Base-by-base conservation (phyloP, 2,888 invertebrate genomes). In the Drosophila anomalata region DNA sequence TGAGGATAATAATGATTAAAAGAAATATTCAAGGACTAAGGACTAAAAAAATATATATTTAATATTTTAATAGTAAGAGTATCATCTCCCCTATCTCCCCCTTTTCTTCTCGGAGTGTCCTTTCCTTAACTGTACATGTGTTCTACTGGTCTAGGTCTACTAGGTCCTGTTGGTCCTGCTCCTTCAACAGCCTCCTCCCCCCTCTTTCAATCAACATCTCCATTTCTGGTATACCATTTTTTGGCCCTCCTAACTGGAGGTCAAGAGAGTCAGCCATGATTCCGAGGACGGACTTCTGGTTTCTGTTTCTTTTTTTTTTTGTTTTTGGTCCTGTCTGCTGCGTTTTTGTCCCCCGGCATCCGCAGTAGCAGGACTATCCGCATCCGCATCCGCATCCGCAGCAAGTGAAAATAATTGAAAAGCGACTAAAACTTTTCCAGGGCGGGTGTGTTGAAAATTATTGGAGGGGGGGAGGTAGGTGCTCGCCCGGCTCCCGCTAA, bases 161-260 rank as follows among this genome's bases (percentile, higher is more conserved):
- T 9, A 29, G 17, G 3, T 41, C 41, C 39, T 39, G 39, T 14
- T 59, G 29, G 46, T 46, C 42, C 44, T 14, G 42, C 47, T 53
- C 36, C 55, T 20, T 31, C 36, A 41, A 46, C 24, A 24, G 42
- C 44, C 31, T 26, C 58, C 11, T 24, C 44, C 24, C 36, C 57
- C 52, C 54, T 20, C 20, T 20, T 44, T 52, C 51, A 51, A 33
- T 44, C 24, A 41, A 31, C 12, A 29, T 17, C 44, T 24, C 14
- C 46, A 14, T 24, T 48, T 31, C 50, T 59, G 55, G 41, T 33
- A 33, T 33, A 3, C 11, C 7, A 55, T 75, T 72, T 80, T 76
- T 81, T 58, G 81, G 78, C 84, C 72, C 75, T 74, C 17, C 81
- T 75, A 87, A 84, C 87, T 87, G 84, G 61, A 76, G 82, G 82